A percentile compares a stretch with the other conserved stretches of the same genome.
Evolutionary conservation across 2,888 invertebrate species (phyloP).

Genomic region (Chrysomela aeneicollis): DNA sequence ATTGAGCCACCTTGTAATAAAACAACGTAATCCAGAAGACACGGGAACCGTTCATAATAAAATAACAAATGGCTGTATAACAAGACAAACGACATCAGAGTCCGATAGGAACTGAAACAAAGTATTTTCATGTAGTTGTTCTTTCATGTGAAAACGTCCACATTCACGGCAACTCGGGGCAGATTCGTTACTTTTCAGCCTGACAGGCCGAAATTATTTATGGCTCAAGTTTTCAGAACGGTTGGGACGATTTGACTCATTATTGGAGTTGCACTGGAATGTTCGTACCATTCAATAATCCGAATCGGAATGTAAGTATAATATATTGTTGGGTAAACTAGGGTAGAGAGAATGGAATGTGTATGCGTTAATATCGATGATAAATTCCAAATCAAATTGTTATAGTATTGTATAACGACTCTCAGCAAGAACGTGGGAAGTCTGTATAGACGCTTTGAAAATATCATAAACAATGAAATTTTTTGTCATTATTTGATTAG

Average conservation of each 20-base stretch:
- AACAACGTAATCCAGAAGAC: background rate
- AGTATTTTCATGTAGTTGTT: constrained; percentile 1
- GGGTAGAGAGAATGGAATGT: background rate
- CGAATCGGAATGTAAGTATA: background rate
- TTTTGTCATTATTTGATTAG: too few relatives aligned
- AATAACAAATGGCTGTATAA: background rate
- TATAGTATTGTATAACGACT: too few relatives aligned
- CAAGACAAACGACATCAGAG: background rate
- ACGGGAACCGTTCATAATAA: background rate
- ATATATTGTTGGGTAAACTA: background rate
- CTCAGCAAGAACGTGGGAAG: too few relatives aligned
- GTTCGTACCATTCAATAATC: background rate
- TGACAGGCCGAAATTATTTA: background rate
- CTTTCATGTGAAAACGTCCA: background rate
- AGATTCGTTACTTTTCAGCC: background rate
- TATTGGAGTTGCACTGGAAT: background rate
- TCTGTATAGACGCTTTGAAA: too few relatives aligned
- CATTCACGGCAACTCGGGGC: background rate
- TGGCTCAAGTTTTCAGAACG: background rate
- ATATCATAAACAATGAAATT: too few relatives aligned
- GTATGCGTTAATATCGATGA: too few relatives aligned
- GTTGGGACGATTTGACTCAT: background rate
- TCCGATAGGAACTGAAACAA: background rate
- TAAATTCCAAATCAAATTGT: too few relatives aligned
- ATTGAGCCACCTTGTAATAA: too few relatives aligned